Conservation (phyloP, 2,113 vertebrate genomes). For the Orthochromis indermauri region DNA sequence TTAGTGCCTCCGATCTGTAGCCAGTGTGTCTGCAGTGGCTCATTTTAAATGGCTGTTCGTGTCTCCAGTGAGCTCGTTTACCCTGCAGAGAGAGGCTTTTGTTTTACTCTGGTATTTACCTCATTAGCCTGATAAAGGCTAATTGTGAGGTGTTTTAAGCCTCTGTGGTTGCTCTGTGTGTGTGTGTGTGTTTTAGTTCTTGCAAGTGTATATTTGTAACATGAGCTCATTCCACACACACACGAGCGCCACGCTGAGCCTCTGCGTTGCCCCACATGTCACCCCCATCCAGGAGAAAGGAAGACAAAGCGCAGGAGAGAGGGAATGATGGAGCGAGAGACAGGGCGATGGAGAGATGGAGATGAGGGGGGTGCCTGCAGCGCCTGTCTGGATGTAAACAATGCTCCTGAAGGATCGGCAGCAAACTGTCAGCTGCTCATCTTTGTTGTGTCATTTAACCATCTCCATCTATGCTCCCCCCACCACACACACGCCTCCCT, state of each 20-base stretch:
- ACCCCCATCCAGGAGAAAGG: conserved; percentile 62
- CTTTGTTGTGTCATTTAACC: conserved; percentile 99
- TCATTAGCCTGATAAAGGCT: conserved; percentile 35
- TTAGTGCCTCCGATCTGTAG: neutral
- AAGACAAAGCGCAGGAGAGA: conserved; percentile 64
- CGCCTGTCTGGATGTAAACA: conserved; percentile 89
- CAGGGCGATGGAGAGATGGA: conserved; percentile 61
- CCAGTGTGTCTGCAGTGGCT: neutral
- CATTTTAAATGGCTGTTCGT: neutral
- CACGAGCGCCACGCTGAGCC: conserved; percentile 11
- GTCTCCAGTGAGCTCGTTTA: neutral
- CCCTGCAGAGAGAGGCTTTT: neutral
- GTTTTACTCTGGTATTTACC: neutral
- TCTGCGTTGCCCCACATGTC: conserved; percentile 59
- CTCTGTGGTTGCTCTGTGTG: neutral
- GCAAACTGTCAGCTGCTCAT: conserved; percentile 91
- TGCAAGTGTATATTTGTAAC: conserved; percentile 36
- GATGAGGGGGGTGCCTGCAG: conserved; percentile 76
- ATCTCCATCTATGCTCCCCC: conserved; percentile 71
- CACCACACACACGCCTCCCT: conserved; percentile 68
- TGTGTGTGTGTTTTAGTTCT: neutral
- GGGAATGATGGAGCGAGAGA: conserved; percentile 61
- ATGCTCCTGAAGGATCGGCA: conserved; percentile 89
- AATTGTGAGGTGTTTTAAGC: conserved; percentile 14
- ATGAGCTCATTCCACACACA: neutral